These are phyloP conservation scores for Sarcophaga subvicina DNA, from an alignment of 2,888 invertebrate species.

Conservation along the genomic window DNA sequence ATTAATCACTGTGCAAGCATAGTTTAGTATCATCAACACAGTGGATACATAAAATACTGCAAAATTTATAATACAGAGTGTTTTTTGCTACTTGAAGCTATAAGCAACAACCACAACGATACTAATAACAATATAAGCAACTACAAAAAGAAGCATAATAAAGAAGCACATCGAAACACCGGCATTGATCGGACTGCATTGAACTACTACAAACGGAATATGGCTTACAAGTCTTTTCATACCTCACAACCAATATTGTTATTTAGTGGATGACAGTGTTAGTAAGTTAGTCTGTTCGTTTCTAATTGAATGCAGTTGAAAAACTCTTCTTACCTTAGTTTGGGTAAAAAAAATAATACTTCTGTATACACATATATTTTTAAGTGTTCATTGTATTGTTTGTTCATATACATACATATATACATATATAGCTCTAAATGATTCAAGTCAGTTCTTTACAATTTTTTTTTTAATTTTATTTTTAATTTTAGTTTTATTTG, in stretches of 20 bases:
- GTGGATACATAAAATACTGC: slow-evolving; percentile 47
- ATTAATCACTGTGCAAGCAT: slow-evolving; percentile 16
- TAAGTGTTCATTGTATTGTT: slow-evolving; percentile 32
- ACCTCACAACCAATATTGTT: neutral
- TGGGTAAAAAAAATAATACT: neutral
- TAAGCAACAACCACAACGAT: slow-evolving; percentile 28
- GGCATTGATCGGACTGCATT: slow-evolving; percentile 28
- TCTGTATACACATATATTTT: slow-evolving; percentile 33
- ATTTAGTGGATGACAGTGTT: neutral
- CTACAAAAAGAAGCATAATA: slow-evolving; percentile 10
- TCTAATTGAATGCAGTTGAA: neutral
- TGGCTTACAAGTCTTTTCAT: slow-evolving; percentile 5
- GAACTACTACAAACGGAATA: neutral
- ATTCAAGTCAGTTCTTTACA: slow-evolving; percentile 50
- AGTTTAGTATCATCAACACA: slow-evolving; percentile 10
- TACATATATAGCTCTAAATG: slow-evolving; percentile 37
- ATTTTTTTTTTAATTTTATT: neutral
- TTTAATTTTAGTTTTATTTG: slow-evolving; percentile 10
- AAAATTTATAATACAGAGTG: slow-evolving; percentile 12
- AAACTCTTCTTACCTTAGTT: slow-evolving; percentile 28
- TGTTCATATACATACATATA: slow-evolving; percentile 28
- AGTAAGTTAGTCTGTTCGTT: neutral
- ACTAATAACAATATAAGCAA: neutral
- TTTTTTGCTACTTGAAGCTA: slow-evolving; percentile 13
- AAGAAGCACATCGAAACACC: slow-evolving; percentile 28